A percentile compares a stretch with the other conserved stretches of the same genome.
phyloP scores from a whole-genome alignment of 1,140 invertebrate species.

The Mylabris phalerata region DNA sequence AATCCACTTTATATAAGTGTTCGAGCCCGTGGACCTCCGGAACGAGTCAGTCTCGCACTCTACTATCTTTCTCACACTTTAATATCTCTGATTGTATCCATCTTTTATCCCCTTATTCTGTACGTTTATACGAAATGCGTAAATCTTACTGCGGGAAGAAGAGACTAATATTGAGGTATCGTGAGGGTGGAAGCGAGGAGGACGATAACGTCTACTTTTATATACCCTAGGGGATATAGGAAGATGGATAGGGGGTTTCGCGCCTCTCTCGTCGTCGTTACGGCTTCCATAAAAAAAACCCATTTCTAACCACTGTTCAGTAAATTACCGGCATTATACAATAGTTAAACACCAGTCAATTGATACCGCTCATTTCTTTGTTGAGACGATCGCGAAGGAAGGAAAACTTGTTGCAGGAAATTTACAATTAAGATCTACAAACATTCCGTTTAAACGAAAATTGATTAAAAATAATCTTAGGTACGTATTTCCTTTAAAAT shows the following conservation, averaged over 20 bases:
- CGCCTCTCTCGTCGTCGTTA: constrained; percentile 22
- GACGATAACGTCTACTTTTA: too few relatives aligned
- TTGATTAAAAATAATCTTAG: too few relatives aligned
- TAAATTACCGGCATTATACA: constrained; percentile 37
- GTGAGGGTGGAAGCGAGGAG: constrained; percentile 12
- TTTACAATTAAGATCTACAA: constrained; percentile 4
- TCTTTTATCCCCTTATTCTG: neutral
- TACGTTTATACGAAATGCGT: constrained; percentile 38
- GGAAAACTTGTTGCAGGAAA: constrained; percentile 9
- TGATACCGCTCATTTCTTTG: constrained; percentile 22
- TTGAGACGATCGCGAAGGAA: neutral
- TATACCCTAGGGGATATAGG: constrained; percentile 24
- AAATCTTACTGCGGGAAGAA: constrained; percentile 35
- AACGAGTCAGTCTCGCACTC: constrained; percentile 11
- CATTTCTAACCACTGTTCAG: constrained; percentile 35
- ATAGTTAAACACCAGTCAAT: constrained; percentile 26
- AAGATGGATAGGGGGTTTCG: constrained; percentile 38
- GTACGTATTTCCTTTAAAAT: too few relatives aligned
- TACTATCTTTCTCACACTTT: neutral
- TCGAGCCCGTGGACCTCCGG: constrained; percentile 12
- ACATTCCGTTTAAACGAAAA: too few relatives aligned
- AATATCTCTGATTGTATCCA: too few relatives aligned
- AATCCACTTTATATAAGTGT: constrained; percentile 32
- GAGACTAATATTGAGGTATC: constrained; percentile 1
- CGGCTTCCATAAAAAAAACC: constrained; percentile 31